Evolutionary conservation across 1,140 invertebrate species (phyloP).

Genomic region (Platyscapa corneri): DNA sequence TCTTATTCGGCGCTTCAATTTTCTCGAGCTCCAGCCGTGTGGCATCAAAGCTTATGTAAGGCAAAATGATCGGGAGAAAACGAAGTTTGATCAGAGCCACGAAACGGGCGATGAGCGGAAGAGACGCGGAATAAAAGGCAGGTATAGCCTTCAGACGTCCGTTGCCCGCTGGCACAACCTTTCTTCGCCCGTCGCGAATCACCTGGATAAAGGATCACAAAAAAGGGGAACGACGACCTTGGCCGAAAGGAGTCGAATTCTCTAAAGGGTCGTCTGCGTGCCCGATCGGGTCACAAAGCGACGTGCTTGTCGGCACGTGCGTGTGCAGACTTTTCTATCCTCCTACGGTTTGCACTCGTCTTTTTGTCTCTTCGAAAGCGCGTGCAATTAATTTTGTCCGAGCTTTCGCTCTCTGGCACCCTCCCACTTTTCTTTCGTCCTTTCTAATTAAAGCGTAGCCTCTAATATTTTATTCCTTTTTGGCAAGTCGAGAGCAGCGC

Average conservation of each 20-base stretch:
- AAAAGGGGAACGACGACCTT: constrained; percentile 11
- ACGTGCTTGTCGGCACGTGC: background rate
- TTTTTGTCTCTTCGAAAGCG: background rate
- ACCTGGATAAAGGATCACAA: background rate
- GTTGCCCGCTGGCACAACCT: background rate
- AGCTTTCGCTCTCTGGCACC: background rate
- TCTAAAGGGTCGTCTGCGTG: background rate
- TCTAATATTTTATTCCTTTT: no score
- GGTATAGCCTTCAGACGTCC: background rate
- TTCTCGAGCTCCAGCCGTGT: background rate
- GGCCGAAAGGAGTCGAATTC: background rate
- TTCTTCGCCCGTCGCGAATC: background rate
- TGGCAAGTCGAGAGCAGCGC: no score
- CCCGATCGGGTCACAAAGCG: background rate
- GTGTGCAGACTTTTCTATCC: background rate
- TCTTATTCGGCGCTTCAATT: constrained; percentile 22
- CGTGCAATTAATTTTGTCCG: background rate
- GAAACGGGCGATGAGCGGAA: background rate
- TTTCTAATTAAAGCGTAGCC: background rate
- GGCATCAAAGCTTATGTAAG: no score
- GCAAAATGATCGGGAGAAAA: no score
- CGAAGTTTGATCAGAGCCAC: background rate
- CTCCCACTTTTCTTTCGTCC: background rate
- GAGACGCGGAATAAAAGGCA: no score
- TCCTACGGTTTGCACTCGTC: background rate